A percentile compares a stretch with the other conserved stretches of the same genome.
phyloP scores from a whole-genome alignment of 1,140 invertebrate genomes.

The Bombus soroeensis region DNA sequence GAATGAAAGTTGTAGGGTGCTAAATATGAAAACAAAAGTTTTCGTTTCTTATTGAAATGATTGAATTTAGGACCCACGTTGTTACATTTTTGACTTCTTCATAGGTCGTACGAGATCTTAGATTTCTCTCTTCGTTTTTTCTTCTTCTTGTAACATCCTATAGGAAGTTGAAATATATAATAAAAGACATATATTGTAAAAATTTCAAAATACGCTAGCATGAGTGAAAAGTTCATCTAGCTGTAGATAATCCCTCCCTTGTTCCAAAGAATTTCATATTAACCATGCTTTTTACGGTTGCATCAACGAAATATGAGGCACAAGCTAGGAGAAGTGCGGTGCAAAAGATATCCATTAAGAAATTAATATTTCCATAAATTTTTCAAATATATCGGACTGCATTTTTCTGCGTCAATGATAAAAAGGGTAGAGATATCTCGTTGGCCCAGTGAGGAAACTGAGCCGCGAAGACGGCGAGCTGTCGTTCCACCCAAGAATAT shows the following conservation, averaged over 20 bases:
- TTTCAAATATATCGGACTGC: conserved; percentile 1
- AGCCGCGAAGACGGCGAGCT: conserved; percentile 22
- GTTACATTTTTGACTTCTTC: too few relatives aligned
- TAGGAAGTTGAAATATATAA: too few relatives aligned
- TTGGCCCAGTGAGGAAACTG: conserved; percentile 15
- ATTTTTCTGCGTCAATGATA: conserved; percentile 27
- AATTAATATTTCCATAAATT: neutral
- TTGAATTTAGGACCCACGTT: too few relatives aligned
- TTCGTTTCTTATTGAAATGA: too few relatives aligned
- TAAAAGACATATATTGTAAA: too few relatives aligned
- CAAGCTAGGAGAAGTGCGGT: neutral
- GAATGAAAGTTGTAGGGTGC: too few relatives aligned
- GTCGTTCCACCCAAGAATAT: conserved; percentile 66
- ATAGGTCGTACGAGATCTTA: too few relatives aligned
- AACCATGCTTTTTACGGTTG: neutral
- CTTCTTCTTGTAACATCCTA: too few relatives aligned
- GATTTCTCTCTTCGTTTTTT: too few relatives aligned
- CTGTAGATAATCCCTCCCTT: neutral
- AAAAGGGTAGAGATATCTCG: conserved; percentile 14
- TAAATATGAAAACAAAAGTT: too few relatives aligned
- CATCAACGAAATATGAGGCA: neutral
- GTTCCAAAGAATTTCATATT: neutral
- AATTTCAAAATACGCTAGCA: neutral
- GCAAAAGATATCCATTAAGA: neutral
- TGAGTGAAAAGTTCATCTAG: neutral